Percentiles rank a stretch among this genome's conserved stretches.
Conservation (phyloP, 2,113 vertebrate species). For the Gymnarchus niloticus region DNA sequence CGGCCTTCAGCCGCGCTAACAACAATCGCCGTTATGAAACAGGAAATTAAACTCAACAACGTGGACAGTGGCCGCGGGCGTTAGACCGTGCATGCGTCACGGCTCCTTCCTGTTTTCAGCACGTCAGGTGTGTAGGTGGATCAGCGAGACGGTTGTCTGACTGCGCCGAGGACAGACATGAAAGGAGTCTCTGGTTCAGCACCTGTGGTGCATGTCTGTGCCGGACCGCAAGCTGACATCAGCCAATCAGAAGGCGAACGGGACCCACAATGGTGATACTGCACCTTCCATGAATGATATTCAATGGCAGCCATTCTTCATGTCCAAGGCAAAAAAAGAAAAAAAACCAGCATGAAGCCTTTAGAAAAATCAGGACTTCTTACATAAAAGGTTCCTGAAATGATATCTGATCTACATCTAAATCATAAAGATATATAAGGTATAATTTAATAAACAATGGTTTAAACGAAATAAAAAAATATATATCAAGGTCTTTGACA, state of each 20-base stretch:
- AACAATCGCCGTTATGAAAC: not conserved
- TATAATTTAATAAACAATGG: no score
- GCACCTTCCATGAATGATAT: no score
- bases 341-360: no score
- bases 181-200: not conserved
- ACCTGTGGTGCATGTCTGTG: not conserved
- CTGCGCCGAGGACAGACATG: not conserved
- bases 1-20: not conserved
- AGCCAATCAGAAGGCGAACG: not conserved
- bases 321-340: no score
- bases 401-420: no score
- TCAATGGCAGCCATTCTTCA: no score
- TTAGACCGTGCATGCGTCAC: not conserved
- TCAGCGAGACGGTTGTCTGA: not conserved
- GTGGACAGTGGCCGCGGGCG: no score
- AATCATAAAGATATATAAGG: no score
- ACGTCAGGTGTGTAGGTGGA: not conserved
- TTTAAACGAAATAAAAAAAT: no score
- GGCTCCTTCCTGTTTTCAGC: slow-evolving; percentile 4
- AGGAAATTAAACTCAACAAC: not conserved
- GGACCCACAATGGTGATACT: not conserved
- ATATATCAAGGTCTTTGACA: no score
- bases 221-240: not conserved
- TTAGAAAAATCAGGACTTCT: no score
- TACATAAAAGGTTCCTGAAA: no score